Evolutionary conservation across 2,113 vertebrate genomes (phyloP), one percentile per base, ranked within the genome.

Genomic region (Xenopus laevis): DNA sequence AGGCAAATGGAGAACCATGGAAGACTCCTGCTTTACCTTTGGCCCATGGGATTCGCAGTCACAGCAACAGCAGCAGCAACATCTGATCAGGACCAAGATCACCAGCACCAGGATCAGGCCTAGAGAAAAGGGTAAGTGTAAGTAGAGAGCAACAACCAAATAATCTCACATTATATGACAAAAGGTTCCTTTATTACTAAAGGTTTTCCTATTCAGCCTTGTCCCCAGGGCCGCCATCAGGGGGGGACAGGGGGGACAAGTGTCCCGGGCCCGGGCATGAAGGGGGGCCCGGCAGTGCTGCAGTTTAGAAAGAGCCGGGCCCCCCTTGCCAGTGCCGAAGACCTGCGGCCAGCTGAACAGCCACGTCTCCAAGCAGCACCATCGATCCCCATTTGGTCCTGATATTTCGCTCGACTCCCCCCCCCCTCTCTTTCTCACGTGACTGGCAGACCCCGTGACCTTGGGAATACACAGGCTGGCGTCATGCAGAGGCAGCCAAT

Each of bases 11-110:
- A 47, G 46, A 47, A 13, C 46, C 7, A 8, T 2, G 53, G 16
- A 2, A 57, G n/a, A n/a, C n/a, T n/a, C 3, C 5, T 57, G 13
- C 1, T 10, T 74, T 76, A 78, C 82, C 79, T 79, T 84, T 10
- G 55, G 17, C 0, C 60, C 18, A 0, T 76, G 5, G 33, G 79
- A 15, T 4, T 76, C 65, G 2, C 80, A 78, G 7, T 89, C 83
- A 0, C 85, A 82, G 69, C 88, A 89, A 78, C 91, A 90, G 52
- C 87, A 86, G 72, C 93, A 94, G 73, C 86, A 93, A 61, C 92
- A 95, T 67, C 90, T 89, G n/a, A 92, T 78, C 0, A 91, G 58
- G 0, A 92, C 91, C 68, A 95, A 79, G 60, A 93, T 52, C 64
- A 90, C 20, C 66, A 96, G 80, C 52, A 93, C 6, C 40, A 92